Base-by-base conservation (phyloP, 2,797 vertebrate genomes). In the Potorous gilbertii region DNA sequence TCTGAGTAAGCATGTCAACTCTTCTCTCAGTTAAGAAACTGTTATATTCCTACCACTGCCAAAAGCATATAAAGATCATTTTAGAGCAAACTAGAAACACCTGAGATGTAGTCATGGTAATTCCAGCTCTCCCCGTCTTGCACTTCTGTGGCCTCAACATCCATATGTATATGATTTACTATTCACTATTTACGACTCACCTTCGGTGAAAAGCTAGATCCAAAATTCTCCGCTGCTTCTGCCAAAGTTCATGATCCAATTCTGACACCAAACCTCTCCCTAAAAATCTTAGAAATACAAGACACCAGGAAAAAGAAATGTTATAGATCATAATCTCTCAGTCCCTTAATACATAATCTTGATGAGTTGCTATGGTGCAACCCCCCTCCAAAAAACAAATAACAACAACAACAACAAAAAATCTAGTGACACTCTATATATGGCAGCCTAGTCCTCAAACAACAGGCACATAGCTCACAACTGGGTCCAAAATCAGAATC, bases 151-250 rank as follows among this genome's bases (percentile, higher is more conserved):
- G 5, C 3, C n/a, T 74, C 14, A 40, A 74, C 34, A 74, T 40
- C 1, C 13, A n/a, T 40, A n/a, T n/a, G n/a, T 6, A 74, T 31
- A n/a, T n/a, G 34, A 66, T 18, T 62, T 66, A 28, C 27, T 57
- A 18, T 66, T 31, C 31, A 66, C 31, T 5, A 18, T 66, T 13
- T 66, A 66, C 34, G 14, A 97, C 99, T 99, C 98, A 99, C 99
- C 97, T 97, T 97, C 99, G 99, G 97, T 99, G 99, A 97, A 99
- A 99, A 0, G 99, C 99, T 14, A 99, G 98, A 97, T 99, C 99
- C 98, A 99, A 99, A 96, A 99, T 98, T 34, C 98, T 98, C 5
- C 99, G 98, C 96, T 99, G 99, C 95, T 99, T 99, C 96, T 98
- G 99, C 99, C 99, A 99, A 10, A 97, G 97, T 0, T 99, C 99